Evolutionary conservation across 1,140 invertebrate species (phyloP).

Genomic region (Rhizoglyphus robini): DNA sequence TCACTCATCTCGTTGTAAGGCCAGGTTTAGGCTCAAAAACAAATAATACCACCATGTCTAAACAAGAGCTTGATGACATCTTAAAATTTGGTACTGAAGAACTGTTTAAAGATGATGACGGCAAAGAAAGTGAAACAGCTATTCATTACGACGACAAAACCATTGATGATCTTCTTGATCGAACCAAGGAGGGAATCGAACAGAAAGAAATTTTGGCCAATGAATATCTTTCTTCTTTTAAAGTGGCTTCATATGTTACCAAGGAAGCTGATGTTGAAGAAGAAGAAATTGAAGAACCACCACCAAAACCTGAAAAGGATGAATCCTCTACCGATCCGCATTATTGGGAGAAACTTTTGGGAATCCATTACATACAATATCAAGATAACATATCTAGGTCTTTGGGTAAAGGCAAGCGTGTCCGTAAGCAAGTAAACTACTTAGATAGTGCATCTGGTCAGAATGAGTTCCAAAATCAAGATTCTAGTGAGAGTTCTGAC

Average conservation of each 20-base stretch:
- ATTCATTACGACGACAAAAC: slow-evolving; percentile 98
- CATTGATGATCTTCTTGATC: slow-evolving; percentile 77
- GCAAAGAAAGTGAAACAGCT: slow-evolving; percentile 33
- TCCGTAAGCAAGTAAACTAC: slow-evolving; percentile 34
- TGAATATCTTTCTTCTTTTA: slow-evolving; percentile 95
- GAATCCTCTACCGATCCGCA: slow-evolving; percentile 94
- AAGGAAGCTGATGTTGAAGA: slow-evolving; percentile 90
- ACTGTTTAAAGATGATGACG: slow-evolving; percentile 69
- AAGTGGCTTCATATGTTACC: slow-evolving; percentile 86
- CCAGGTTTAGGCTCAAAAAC: slow-evolving; percentile 79
- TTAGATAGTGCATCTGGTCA: neutral
- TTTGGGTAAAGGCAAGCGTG: slow-evolving; percentile 52
- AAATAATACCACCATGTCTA: slow-evolving; percentile 90
- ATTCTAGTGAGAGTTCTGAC: slow-evolving; percentile 14
- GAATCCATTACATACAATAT: slow-evolving; percentile 98
- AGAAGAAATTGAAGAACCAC: slow-evolving; percentile 81
- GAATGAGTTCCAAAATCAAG: slow-evolving; percentile 9
- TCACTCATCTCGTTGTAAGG: slow-evolving; percentile 93
- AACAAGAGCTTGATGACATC: slow-evolving; percentile 98
- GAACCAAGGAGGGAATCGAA: slow-evolving; percentile 83
- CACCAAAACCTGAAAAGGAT: slow-evolving; percentile 94
- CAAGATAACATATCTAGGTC: slow-evolving; percentile 85
- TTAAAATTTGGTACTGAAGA: slow-evolving; percentile 97
- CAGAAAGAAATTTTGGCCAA: slow-evolving; percentile 98
- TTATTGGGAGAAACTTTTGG: slow-evolving; percentile 96